Percentiles rank a stretch among this genome's conserved stretches.
Conservation (phyloP, 2,113 vertebrate genomes). For the Leptobrachium ailaonicum region DNA sequence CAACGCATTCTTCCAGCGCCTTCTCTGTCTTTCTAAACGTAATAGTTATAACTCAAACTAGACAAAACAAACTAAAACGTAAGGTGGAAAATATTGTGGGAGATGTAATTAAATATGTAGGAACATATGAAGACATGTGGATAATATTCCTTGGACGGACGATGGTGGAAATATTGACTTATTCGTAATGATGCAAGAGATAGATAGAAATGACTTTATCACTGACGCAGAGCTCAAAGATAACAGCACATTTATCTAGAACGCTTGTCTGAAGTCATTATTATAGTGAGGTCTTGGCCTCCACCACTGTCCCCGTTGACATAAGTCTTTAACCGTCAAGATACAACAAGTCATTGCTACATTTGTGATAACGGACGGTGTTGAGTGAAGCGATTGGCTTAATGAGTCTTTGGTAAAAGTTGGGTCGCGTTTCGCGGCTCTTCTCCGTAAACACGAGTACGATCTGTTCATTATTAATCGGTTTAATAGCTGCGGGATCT, state of each 20-base stretch:
- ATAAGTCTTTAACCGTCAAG: conserved; percentile 1
- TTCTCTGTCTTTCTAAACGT: conserved; percentile 6
- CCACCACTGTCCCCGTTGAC: neutral
- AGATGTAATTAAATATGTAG: conserved; percentile 49
- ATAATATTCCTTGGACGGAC: conserved; percentile 35
- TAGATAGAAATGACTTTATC: conserved; percentile 31
- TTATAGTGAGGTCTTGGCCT: neutral
- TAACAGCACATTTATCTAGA: conserved; percentile 18
- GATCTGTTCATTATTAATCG: too few relatives aligned
- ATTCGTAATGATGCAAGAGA: conserved; percentile 24
- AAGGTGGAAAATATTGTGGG: conserved; percentile 48
- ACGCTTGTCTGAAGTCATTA: neutral
- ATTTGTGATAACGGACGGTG: neutral
- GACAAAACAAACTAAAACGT: conserved; percentile 37
- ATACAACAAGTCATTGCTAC: neutral
- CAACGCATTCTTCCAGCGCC: conserved; percentile 29
- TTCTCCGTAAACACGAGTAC: too few relatives aligned
- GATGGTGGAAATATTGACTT: conserved; percentile 47
- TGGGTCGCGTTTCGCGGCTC: too few relatives aligned
- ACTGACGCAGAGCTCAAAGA: conserved; percentile 28
- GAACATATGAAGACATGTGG: conserved; percentile 23
- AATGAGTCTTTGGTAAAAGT: neutral
- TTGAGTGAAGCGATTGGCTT: conserved; percentile 9
- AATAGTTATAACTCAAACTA: conserved; percentile 43
- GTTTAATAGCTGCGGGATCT: too few relatives aligned